Evolutionary conservation across 2,797 vertebrate species (phyloP).

Genomic region (Dromococcyx pavoninus): DNA sequence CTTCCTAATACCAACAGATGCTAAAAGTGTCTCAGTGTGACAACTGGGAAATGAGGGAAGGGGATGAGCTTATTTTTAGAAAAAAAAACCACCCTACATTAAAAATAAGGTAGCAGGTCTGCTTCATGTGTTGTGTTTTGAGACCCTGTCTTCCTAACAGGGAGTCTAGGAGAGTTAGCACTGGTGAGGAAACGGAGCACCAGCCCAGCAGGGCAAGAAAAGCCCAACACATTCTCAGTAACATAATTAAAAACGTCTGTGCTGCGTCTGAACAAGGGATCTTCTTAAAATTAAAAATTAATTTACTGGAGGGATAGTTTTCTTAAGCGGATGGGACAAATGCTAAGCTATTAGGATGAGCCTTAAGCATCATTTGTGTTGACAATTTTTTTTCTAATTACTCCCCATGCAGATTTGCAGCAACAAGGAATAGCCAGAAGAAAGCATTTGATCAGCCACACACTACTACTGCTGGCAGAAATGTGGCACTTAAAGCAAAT

Average conservation of each 20-base stretch:
- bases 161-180: background rate
- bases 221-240: background rate
- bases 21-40: background rate
- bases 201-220: background rate
- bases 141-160: background rate
- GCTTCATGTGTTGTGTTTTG: background rate
- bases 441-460: background rate
- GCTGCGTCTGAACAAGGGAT: constrained; percentile 8
- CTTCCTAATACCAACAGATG: background rate
- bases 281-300: constrained; percentile 27
- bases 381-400: constrained; percentile 33
- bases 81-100: background rate
- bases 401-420: constrained; percentile 1
- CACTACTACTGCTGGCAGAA: background rate
- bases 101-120: background rate
- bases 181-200: background rate
- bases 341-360: background rate
- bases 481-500: background rate
- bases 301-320: constrained; percentile 19
- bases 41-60: background rate
- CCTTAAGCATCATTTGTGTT: background rate
- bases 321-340: background rate
- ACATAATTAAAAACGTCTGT: constrained; percentile 35
- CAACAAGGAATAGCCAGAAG: background rate
- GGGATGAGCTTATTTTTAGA: background rate